Base-by-base conservation (phyloP, 1,140 invertebrate species). In the Cotesia glomerata region DNA sequence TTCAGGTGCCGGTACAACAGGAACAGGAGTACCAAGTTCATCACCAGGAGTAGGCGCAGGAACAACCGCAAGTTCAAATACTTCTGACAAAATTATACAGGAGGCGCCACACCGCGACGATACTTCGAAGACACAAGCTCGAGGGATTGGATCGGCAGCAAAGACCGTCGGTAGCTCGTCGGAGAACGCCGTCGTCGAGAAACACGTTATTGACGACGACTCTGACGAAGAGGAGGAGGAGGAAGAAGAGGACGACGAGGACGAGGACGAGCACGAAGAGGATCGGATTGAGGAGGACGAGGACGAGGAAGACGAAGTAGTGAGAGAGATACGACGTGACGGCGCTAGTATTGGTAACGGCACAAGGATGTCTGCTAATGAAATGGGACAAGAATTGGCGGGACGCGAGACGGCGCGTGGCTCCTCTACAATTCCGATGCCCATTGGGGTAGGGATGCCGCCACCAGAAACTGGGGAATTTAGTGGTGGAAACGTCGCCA, bases 41-140 rank as follows among this genome's bases (percentile, higher is more conserved):
- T 13, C 62, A 64, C 8, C 14, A 64, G 11, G 13, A 64, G 39
- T 16, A 64, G 88, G 81, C 78, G 86, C 81, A 78, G 88, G 79
- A 79, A 87, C 72, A 78, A 79, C 83, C 52, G 82, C 61, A 45
- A 58, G 68, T 54, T 63, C 63, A 66, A 68, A 80, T 72, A 72
- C 80, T 77, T 69, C 59, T 45, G 72, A 81, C 77, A 72, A 84
- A 77, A 77, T 84, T 79, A 65, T 79, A 79, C 87, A 88, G 69
- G 81, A 88, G 86, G 77, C 86, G 85, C 63, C 87, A 74, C 79
- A 81, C 75, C 74, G 79, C 79, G 85, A 83, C 69, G 83, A 83
- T 32, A 74, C 80, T 16, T 75, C 73, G 69, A 79, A 79, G 18
- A 49, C 71, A 26, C 51, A 63, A 8, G 11, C 72, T 26, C 54